Evolutionary conservation across 2,113 vertebrate genomes (phyloP), one percentile per base, ranked within the genome.

Genomic region (Ictalurus punctatus): DNA sequence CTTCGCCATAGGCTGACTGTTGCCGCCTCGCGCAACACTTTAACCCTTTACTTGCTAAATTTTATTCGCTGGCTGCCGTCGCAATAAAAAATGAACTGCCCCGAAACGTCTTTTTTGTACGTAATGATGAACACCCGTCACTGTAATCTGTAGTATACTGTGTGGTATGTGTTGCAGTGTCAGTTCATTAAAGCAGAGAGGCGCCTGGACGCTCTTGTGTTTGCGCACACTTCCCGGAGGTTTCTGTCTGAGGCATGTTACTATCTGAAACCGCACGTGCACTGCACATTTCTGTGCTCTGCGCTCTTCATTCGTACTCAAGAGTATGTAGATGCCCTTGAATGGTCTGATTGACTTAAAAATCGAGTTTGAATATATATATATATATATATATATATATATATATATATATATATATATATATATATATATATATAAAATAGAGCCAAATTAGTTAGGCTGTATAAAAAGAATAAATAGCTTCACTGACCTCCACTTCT

Each of bases 11-110:
- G 94, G 94, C 93, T 95, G 94, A 67, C 92, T 87, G 94, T 94
- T 94, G 93, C 93, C 91, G 93, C 93, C 94, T 94, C 92, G 91
- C 90, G 90, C 92, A 94, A 81, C 91, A 0, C 83, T 92, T 96
- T 96, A 96, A 96, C 95, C 95, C 95, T 93, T 95, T 25, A 88
- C 88, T 0, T 94, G 94, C 95, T 90, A 76, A 86, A 91, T 90
- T 91, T 87, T 86, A 89, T 88, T 91, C 86, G 67, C 73, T 91
- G 54, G 17, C 10, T 4, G 59, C 61, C 4, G 58, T 52, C 58
- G 6, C 21, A 40, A 65, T 58, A 27, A 30, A 0, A 84, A 82
- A 78, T 85, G 14, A 37, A 78, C 59, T n/a, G 59, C 37, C 30
- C 37, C 2, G 19, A 81, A 81, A 56, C 14, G 61, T 9, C 17